Base-by-base conservation (phyloP, 2,797 vertebrate genomes). In the Mormyrops boulengeri region DNA sequence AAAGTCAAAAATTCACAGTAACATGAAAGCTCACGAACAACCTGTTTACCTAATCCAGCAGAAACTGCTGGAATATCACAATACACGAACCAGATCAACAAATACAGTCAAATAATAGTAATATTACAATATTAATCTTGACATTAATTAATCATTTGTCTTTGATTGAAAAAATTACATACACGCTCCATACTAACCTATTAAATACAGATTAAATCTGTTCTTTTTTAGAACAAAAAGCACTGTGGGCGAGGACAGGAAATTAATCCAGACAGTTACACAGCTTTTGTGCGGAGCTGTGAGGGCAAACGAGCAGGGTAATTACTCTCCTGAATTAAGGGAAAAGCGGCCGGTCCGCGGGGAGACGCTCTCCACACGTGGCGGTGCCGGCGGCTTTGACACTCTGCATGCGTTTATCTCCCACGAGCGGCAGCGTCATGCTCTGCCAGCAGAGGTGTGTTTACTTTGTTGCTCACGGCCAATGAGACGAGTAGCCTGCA, bases 141-240 rank as follows among this genome's bases (percentile, higher is more conserved):
- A 55, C 14, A 53, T 41, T 22, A 52, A 89, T 82, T 80, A 52
- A 89, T 82, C 53, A 41, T 55, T 49, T 44, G 26, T 62, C 17
- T 85, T 60, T 55, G 69, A 85, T 85, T 14, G n/a, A 62, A 82
- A 89, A 89, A 30, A 57, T 41, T 26, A 57, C 17, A 55, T 4
- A 22, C 82, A 38, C 38, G 7, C 60, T 85, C 17, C 80, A 41
- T 57, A 57, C 53, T 60, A 57, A 55, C 34, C 30, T 19, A 60
- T 87, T 87, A 85, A 85, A 89, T 89, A 66, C 38, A 89, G 88
- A 89, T 85, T 19, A 66, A 85, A 84, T 89, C 44, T 47, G 22
- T 82, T 82, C 85, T 60, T 60, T 55, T 55, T 55, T 55, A 34
- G 30, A 87, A 87, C 85, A 89, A 57, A 84, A 52, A 47, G 30